A percentile compares a stretch with the other conserved stretches of the same genome.
Evolutionary conservation across 1,140 invertebrate genomes (phyloP).

Genomic region (Saccostrea glomerata): DNA sequence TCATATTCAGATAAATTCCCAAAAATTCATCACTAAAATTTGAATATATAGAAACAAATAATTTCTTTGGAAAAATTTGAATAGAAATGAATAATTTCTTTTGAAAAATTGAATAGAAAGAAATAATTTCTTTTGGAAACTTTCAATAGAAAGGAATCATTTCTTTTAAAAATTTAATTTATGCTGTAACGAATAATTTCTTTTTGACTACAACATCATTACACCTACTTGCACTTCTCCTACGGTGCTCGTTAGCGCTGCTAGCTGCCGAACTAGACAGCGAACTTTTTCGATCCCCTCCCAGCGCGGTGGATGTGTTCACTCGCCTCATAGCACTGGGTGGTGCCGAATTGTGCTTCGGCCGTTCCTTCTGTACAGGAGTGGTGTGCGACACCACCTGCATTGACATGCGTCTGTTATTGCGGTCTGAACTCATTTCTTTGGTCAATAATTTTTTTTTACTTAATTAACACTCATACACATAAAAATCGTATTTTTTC

Average conservation of each 20-base stretch:
- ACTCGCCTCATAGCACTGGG: constrained; percentile 12
- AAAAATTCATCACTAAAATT: neutral
- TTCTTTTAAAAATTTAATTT: too few species aligned
- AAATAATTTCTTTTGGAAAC: too few species aligned
- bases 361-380: neutral
- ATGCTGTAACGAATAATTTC: neutral
- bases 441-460: neutral
- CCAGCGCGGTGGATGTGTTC: neutral
- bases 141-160: too few species aligned
- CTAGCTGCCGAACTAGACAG: neutral
- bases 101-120: too few species aligned
- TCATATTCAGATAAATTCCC: too few species aligned
- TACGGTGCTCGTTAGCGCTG: neutral
- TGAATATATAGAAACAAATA: too few species aligned
- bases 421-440: neutral
- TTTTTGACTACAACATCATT: neutral
- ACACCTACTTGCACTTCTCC: constrained; percentile 42
- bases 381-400: constrained; percentile 14
- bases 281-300: constrained; percentile 14
- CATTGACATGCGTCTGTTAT: constrained; percentile 8
- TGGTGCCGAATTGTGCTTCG: constrained; percentile 39
- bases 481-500: neutral
- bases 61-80: neutral
- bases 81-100: neutral
- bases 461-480: neutral